Evolutionary conservation across 2,113 vertebrate genomes (phyloP), one percentile per base, ranked within the genome.

Genomic region (Corythornis vintsioides): DNA sequence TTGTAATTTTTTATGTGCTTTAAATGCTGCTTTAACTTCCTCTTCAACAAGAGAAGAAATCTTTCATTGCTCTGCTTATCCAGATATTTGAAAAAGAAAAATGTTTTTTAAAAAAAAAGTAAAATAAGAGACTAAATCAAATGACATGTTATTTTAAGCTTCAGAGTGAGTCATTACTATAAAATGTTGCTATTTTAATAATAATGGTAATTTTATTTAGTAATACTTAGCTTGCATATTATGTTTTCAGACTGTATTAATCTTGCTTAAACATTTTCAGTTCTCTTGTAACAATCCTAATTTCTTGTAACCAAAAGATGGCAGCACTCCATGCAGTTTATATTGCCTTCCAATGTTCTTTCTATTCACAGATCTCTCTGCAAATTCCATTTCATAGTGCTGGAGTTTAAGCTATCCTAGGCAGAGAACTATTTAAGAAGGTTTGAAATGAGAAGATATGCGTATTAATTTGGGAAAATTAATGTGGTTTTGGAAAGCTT

Each of bases 271-370:
- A 61, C 3, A 8, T 69, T 47, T 60, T 53, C 35, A 57, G 22
- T 21, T 64, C n/a, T 59, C 57, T 95, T 91, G 25, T 60, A 95
- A 56, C 33, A 91, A 88, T 93, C n/a, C 13, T 81, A 50, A 91
- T 95, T 86, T 94, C 14, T 59, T 76, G 33, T 52, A 89, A 77
- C 97, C 84, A 94, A 97, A 95, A 97, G 92, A 95, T 95, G 82
- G 84, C 90, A 97, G 85, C 42, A 92, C 89, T 93, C 83, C 25
- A 95, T 93, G 63, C 82, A 72, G 72, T 53, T 90, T 93, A n/a
- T 50, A 3, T 16, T 76, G 40, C 66, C 29, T 91, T 75, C 57
- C 43, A 17, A 35, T 43, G 53, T 45, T 59, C 48, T 8, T 94
- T 86, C 50, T 94, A 28, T 82, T 95, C 67, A 86, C 31, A 2